These are phyloP conservation scores for Volucella inflata DNA, from an alignment of 2,888 invertebrate species.

Conservation along the genomic window DNA sequence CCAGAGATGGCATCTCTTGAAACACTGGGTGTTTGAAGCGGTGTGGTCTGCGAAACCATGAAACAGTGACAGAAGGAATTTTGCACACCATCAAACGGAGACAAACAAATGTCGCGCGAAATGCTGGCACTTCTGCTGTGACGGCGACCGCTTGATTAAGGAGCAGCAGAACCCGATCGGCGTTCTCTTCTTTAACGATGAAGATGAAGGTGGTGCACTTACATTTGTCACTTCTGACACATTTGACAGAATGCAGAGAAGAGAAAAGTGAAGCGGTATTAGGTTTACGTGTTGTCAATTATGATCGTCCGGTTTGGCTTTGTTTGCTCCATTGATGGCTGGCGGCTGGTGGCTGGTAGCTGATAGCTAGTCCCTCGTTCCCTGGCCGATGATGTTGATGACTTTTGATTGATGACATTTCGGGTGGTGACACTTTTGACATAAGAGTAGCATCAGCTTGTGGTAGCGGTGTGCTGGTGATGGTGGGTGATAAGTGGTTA, in stretches of 20 bases:
- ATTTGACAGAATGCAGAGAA: slow-evolving; percentile 52
- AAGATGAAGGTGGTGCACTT: slow-evolving; percentile 62
- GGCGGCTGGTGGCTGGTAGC: background rate
- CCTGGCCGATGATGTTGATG: slow-evolving; percentile 40
- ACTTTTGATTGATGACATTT: slow-evolving; percentile 64
- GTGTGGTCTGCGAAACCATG: slow-evolving; percentile 3
- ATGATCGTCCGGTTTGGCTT: slow-evolving; percentile 49
- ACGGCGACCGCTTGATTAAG: slow-evolving; percentile 57
- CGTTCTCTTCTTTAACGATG: slow-evolving; percentile 1
- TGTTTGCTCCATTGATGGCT: slow-evolving; percentile 11
- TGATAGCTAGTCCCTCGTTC: background rate
- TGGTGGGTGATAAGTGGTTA: slow-evolving; percentile 46
- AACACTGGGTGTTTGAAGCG: slow-evolving; percentile 7
- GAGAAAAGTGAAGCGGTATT: slow-evolving; percentile 16
- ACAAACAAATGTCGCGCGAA: slow-evolving; percentile 69
- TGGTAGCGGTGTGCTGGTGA: background rate
- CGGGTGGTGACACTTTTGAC: slow-evolving; percentile 59
- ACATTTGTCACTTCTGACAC: slow-evolving; percentile 64
- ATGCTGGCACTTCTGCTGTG: slow-evolving; percentile 50
- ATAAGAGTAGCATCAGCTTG: slow-evolving; percentile 52
- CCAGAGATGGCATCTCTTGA: slow-evolving; percentile 38
- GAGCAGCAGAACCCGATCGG: slow-evolving; percentile 14
- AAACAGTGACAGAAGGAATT: slow-evolving; percentile 61
- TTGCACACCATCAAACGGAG: slow-evolving; percentile 49
- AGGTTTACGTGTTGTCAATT: slow-evolving; percentile 57